phyloP scores from a whole-genome alignment of 2,888 invertebrate genomes.

The Eristalinus aeneus region DNA sequence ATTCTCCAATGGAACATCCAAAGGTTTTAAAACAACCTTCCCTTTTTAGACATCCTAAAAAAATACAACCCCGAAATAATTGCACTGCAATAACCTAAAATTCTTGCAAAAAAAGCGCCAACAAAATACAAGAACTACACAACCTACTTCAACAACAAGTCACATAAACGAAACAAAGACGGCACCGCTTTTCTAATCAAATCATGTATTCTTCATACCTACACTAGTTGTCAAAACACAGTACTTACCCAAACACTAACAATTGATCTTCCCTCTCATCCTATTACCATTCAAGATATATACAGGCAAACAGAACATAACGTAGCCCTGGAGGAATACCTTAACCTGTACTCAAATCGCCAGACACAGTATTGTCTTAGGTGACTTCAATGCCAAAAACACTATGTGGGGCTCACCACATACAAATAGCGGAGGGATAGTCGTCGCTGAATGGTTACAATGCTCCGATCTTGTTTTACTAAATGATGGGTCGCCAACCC shows the following conservation, averaged over 20 bases:
- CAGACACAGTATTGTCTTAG: background rate
- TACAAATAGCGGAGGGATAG: background rate
- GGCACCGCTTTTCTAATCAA: slow-evolving; percentile 6
- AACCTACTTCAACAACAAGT: slow-evolving; percentile 3
- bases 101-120: background rate
- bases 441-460: slow-evolving; percentile 3
- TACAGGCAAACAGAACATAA: slow-evolving; percentile 9
- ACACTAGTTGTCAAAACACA: background rate
- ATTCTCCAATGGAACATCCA: too few relatives aligned
- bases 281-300: background rate
- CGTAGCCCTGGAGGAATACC: slow-evolving; percentile 2
- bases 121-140: slow-evolving; percentile 10
- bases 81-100: background rate
- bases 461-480: background rate
- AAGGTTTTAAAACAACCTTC: slow-evolving; percentile 1
- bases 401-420: slow-evolving; percentile 3
- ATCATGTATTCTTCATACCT: background rate
- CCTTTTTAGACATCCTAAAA: background rate
- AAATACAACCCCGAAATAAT: slow-evolving; percentile 5
- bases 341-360: background rate
- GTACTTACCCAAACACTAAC: background rate
- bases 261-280: background rate
- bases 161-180: slow-evolving; percentile 6
- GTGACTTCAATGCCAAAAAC: slow-evolving; percentile 5
- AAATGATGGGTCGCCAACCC: background rate